These are phyloP conservation scores for Promerops cafer DNA, from an alignment of 2,113 vertebrate genomes.

Conservation along the genomic window DNA sequence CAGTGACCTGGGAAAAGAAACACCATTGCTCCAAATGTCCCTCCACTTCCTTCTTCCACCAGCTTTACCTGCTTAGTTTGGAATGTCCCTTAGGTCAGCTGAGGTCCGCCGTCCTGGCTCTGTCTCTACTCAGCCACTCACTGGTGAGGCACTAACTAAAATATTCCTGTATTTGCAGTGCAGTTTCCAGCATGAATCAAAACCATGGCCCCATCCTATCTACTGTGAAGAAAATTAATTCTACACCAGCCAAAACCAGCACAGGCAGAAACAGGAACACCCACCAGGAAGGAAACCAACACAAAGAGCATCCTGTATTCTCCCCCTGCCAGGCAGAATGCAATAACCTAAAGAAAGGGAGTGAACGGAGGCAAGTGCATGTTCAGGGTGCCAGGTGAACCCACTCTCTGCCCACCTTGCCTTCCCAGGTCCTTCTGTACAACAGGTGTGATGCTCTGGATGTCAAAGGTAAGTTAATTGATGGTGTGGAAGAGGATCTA, in stretches of 20 bases:
- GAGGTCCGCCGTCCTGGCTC: rapidly evolving
- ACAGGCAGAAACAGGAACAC: neutral
- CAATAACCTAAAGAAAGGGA: neutral
- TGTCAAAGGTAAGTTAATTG: neutral
- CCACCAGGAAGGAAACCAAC: neutral
- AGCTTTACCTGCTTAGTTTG: neutral
- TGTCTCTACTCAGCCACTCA: neutral
- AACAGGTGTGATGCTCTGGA: neutral
- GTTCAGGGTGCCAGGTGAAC: neutral
- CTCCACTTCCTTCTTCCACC: neutral
- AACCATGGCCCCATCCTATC: neutral
- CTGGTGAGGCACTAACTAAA: neutral
- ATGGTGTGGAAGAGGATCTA: neutral
- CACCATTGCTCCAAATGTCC: neutral
- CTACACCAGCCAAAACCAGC: neutral
- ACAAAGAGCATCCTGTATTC: neutral
- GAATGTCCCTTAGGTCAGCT: neutral
- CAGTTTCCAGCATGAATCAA: neutral
- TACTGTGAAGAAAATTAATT: neutral
- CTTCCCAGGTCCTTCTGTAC: neutral
- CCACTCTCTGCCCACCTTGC: neutral
- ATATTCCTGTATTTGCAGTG: neutral
- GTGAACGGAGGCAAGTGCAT: neutral
- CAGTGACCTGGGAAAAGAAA: neutral
- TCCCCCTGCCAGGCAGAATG: neutral